Evolutionary conservation across 2,797 vertebrate species (phyloP), one percentile per base, ranked within the genome.

Genomic region (Austrolebias charrua): DNA sequence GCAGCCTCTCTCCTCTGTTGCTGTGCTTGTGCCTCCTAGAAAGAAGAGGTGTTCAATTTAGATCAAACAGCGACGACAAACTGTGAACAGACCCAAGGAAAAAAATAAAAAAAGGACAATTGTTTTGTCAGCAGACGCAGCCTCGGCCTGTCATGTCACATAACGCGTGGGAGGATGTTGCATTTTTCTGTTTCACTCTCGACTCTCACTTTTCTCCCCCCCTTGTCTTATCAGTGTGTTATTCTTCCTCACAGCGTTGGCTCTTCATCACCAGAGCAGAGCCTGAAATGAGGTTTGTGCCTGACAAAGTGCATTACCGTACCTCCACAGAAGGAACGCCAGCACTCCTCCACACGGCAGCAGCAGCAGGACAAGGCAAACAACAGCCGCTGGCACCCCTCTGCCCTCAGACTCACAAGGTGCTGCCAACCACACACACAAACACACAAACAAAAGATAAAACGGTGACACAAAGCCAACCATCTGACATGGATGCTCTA

Each of bases 321-420:
- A 94, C 93, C 93, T 88, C 81, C 92, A 92, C 47, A 93, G 69
- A 55, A 92, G 76, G 77, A 89, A 85, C 0, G 74, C 82, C 73
- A 93, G 55, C 44, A 46, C 75, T 61, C 81, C 88, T 49, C 72
- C 88, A 7, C 81, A 40, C 69, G 82, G 29, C 68, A 81, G 68
- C 55, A 92, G 79, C 50, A 92, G 75, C 35, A 92, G 31, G 58
- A 88, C 11, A 16, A 91, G 68, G 68, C 88, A 91, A 50, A 83
- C 73, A 0, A 89, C 62, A 1, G 69, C 87, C 18, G 55, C 85
- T 10, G 75, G 70, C 5, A 71, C 79, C 53, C 83, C 76, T 53
- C 63, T 72, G 73, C 68, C 76, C 24, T 71, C 66, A 0, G 63
- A 60, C 55, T 84, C 78, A 71, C 93, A 94, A 6, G 88, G 82